Evolutionary conservation across 2,797 vertebrate species (phyloP).

Genomic region (Phoeniculus purpureus): DNA sequence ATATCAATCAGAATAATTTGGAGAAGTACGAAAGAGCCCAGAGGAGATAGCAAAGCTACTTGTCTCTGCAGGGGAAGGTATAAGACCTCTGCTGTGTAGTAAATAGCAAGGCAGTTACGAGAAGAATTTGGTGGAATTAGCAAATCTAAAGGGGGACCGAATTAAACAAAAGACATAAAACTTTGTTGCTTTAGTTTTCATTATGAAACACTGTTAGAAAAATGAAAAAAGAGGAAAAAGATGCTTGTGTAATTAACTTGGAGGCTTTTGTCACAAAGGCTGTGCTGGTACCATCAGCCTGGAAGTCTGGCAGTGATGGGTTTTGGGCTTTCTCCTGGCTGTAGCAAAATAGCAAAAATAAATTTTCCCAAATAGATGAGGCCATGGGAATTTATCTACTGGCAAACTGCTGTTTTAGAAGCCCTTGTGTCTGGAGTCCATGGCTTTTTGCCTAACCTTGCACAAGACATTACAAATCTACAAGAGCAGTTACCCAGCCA

Average conservation of each 20-base stretch:
- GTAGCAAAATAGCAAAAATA: neutral
- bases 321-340: neutral
- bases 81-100: conserved; percentile 67
- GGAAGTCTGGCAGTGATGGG: neutral
- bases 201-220: conserved; percentile 7
- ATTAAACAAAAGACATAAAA: conserved; percentile 23
- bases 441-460: neutral
- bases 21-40: conserved; percentile 72
- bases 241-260: neutral
- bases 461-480: neutral
- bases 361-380: neutral
- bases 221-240: neutral
- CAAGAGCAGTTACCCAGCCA: neutral
- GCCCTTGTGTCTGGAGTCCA: neutral
- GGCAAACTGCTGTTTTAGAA: neutral
- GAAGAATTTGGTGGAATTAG: conserved; percentile 64
- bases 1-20: conserved; percentile 83
- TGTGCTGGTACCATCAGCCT: neutral
- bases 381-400: neutral
- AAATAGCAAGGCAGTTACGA: conserved; percentile 69
- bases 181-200: conserved; percentile 22
- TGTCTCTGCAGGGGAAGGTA: conserved; percentile 71
- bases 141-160: conserved; percentile 56
- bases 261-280: neutral
- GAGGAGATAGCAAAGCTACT: conserved; percentile 75